phyloP scores from a whole-genome alignment of 2,888 invertebrate genomes.

The Caenorhabditis macrosperma region DNA sequence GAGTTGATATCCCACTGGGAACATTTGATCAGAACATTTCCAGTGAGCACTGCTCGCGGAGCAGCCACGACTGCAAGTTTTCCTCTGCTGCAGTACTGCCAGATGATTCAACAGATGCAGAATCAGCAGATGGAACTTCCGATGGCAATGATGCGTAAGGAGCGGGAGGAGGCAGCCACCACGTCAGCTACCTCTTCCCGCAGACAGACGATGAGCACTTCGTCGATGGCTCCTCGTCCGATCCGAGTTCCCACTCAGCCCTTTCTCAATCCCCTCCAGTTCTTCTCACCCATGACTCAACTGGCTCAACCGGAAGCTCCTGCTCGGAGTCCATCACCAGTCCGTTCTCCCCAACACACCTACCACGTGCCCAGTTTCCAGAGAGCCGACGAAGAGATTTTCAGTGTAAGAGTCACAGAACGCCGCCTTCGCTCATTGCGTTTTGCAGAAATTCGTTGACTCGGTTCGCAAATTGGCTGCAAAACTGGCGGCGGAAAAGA shows the following conservation, averaged over 20 bases:
- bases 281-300: background rate
- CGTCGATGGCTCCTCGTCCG: constrained; percentile 15
- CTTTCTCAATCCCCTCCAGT: constrained; percentile 19
- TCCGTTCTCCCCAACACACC: constrained; percentile 11
- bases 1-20: background rate
- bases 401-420: constrained; percentile 10
- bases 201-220: constrained; percentile 30
- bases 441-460: constrained; percentile 43
- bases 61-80: constrained; percentile 1
- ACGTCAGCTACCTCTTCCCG: constrained; percentile 19
- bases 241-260: constrained; percentile 27
- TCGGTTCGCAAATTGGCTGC: constrained; percentile 38
- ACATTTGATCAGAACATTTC: background rate
- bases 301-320: constrained; percentile 1
- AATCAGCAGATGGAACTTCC: constrained; percentile 25
- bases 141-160: constrained; percentile 11
- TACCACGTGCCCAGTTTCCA: constrained; percentile 38
- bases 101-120: constrained; percentile 49
- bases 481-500: constrained; percentile 33
- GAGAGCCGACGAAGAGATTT: constrained; percentile 39
- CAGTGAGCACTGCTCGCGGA: constrained; percentile 25
- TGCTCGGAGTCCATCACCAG: background rate
- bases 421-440: background rate
- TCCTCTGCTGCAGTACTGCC: constrained; percentile 37
- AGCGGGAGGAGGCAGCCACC: constrained; percentile 16